phyloP scores from a whole-genome alignment of 2,888 invertebrate species.

The Geotrupes spiniger region DNA sequence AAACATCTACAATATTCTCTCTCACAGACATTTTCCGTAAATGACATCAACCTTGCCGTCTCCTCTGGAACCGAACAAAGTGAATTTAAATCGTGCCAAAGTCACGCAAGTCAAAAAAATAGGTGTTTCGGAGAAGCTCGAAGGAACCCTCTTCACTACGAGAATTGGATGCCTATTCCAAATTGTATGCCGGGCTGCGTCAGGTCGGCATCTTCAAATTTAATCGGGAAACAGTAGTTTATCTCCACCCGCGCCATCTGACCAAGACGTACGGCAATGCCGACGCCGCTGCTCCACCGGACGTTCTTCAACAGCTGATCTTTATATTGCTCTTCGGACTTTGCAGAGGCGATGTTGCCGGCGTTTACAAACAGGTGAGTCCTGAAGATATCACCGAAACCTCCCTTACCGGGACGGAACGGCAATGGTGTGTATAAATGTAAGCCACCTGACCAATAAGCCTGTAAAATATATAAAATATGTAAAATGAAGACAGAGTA shows the following conservation, averaged over 20 bases:
- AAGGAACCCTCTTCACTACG: slow-evolving; percentile 51
- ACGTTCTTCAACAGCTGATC: slow-evolving; percentile 53
- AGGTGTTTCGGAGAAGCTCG: not conserved
- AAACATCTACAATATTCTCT: no score
- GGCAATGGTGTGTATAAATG: slow-evolving; percentile 91
- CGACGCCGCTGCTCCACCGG: slow-evolving; percentile 78
- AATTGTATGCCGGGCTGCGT: slow-evolving; percentile 73
- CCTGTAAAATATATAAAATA: slow-evolving; percentile 47
- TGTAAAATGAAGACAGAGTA: no score
- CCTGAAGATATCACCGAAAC: slow-evolving; percentile 80
- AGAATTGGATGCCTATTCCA: slow-evolving; percentile 79
- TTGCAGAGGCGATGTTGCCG: slow-evolving; percentile 71
- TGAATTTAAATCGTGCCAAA: no score
- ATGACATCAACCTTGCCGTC: no score
- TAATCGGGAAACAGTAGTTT: slow-evolving; percentile 82
- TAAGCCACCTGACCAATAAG: slow-evolving; percentile 82
- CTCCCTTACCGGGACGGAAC: slow-evolving; percentile 74
- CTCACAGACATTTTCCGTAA: no score
- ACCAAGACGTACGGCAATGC: slow-evolving; percentile 79
- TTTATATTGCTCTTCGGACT: slow-evolving; percentile 50
- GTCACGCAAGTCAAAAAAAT: not conserved
- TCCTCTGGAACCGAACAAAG: no score
- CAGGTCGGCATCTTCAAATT: slow-evolving; percentile 65
- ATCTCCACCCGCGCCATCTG: slow-evolving; percentile 89
- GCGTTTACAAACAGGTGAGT: slow-evolving; percentile 87